These are phyloP conservation scores for Poeciliopsis infans DNA, from an alignment of 2,797 vertebrate genomes.

Conservation along the genomic window DNA sequence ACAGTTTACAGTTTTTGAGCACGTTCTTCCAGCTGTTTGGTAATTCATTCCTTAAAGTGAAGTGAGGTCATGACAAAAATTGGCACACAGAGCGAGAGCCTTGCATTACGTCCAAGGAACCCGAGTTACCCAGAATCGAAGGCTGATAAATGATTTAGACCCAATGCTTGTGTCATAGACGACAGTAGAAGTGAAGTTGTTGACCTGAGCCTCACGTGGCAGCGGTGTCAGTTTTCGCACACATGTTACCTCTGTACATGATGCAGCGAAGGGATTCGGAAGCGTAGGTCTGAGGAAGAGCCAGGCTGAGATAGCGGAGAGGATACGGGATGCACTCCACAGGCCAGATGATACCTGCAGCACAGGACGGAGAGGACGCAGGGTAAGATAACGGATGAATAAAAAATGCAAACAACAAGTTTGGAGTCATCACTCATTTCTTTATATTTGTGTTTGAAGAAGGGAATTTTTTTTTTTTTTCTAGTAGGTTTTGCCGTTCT, in stretches of 20 bases:
- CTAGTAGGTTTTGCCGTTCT: not conserved
- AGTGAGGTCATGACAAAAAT: not conserved
- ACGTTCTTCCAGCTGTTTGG: not conserved
- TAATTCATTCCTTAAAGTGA: not conserved
- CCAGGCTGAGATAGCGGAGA: constrained; percentile 82
- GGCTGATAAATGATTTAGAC: constrained; percentile 68
- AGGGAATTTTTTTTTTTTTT: not conserved
- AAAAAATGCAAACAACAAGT: not conserved
- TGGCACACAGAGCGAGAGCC: constrained; percentile 19
- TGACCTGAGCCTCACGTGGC: constrained; percentile 12
- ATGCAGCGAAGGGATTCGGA: constrained; percentile 83
- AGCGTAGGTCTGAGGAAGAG: constrained; percentile 83
- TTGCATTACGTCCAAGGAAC: constrained; percentile 37
- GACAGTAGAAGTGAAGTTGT: constrained; percentile 10
- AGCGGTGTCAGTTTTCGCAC: not conserved
- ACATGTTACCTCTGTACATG: constrained; percentile 82
- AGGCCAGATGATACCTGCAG: constrained; percentile 83
- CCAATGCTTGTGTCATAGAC: not conserved
- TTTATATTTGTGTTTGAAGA: not conserved
- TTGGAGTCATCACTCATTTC: not conserved
- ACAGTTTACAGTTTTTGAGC: not conserved
- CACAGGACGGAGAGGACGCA: constrained; percentile 20
- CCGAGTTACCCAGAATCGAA: constrained; percentile 34
- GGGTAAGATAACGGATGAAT: constrained; percentile 28
- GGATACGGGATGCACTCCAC: constrained; percentile 85